These are phyloP conservation scores for Microplitis mediator DNA, from an alignment of 1,140 invertebrate genomes.

Conservation along the genomic window DNA sequence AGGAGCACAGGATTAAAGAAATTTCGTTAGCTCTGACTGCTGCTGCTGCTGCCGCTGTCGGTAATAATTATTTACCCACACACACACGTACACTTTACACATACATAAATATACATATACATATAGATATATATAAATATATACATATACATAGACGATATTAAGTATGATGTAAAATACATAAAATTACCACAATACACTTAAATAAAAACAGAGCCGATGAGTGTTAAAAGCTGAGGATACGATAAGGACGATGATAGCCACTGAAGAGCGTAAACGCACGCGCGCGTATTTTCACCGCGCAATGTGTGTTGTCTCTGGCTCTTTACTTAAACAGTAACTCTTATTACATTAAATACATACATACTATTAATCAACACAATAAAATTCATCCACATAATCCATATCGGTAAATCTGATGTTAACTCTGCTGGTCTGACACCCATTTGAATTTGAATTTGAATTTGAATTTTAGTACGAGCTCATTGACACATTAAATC, in stretches of 20 bases:
- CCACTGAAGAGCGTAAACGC: constrained; percentile 23
- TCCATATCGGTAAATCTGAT: not conserved
- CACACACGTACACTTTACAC: not conserved
- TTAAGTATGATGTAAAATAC: no score
- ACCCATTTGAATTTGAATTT: no score
- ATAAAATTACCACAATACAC: no score
- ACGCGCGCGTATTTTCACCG: constrained; percentile 18
- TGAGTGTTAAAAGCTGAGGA: not conserved
- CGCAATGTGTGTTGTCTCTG: not conserved
- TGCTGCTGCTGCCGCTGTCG: constrained; percentile 4
- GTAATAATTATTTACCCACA: not conserved
- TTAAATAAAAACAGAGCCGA: no score
- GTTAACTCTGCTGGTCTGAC: not conserved
- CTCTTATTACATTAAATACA: no score
- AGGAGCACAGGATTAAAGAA: not conserved
- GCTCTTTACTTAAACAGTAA: not conserved
- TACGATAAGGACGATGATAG: constrained; percentile 12
- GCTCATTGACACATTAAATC: no score
- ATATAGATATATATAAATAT: not conserved
- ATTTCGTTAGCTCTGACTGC: not conserved
- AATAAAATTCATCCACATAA: no score
- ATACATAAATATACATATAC: not conserved
- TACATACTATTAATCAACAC: no score
- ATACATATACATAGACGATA: no score
- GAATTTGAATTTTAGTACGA: no score